Conservation (phyloP, 2,888 invertebrate species). For the Bombylius major region DNA sequence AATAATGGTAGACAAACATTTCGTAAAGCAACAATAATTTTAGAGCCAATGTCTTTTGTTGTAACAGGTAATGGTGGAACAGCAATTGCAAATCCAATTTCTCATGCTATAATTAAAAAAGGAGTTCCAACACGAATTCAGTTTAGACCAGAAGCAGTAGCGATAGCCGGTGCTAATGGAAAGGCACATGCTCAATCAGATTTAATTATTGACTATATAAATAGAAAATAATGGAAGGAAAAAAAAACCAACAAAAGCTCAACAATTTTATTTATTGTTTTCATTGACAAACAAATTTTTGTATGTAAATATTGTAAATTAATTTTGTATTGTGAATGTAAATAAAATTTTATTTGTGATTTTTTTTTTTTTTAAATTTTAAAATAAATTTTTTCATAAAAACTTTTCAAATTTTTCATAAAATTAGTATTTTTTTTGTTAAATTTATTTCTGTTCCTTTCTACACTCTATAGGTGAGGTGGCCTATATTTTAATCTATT, state of each 20-base stretch:
- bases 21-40: constrained; percentile 37
- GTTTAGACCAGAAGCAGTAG: constrained; percentile 55
- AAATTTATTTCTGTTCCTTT: neutral
- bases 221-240: constrained; percentile 5
- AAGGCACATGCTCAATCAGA: constrained; percentile 64
- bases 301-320: constrained; percentile 1
- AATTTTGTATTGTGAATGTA: neutral
- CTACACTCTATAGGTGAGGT: neutral
- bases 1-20: constrained; percentile 27
- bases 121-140: constrained; percentile 49
- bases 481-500: neutral
- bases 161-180: constrained; percentile 62
- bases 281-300: neutral
- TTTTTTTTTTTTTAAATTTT: neutral
- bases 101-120: constrained; percentile 48
- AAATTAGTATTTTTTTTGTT: neutral
- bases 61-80: constrained; percentile 51
- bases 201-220: constrained; percentile 43
- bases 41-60: constrained; percentile 55
- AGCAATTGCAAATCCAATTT: constrained; percentile 57
- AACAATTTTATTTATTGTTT: neutral
- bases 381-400: neutral
- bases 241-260: too few relatives aligned
- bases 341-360: neutral
- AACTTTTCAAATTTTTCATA: too few relatives aligned